Base-by-base conservation (phyloP, 2,797 vertebrate species). In the Gymnodraco acuticeps region DNA sequence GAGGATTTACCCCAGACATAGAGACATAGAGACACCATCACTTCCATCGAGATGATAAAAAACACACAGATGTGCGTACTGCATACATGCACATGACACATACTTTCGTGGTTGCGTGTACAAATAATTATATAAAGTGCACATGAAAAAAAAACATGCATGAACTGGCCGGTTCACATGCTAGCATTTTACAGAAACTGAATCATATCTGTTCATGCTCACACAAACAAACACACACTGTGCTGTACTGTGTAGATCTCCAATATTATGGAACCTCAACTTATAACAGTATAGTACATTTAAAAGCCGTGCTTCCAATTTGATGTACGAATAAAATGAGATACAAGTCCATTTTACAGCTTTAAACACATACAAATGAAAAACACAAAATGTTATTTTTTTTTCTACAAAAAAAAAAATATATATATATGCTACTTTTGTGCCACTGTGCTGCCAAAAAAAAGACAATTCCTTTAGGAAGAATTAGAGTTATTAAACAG, bases 1-100 rank as follows among this genome's bases (percentile, higher is more conserved):
- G 84, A 86, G 82, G 83, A 90, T 89, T 91, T 90, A 81, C 74
- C 64, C 60, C 52, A 77, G 78, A 79, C 82, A 83, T 27, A 27
- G 23, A 27, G 75, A 77, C 64, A 83, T 64, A 72, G 67, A 89
- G 80, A 91, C 90, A 89, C 82, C 83, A 78, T 85, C 73, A 62
- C 80, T 80, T 87, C 83, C 70, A 76, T 13, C 11, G 53, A 45
- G 74, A 79, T 54, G 76, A 70, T 75, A 31, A 72, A 81, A 75
- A 85, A 74, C 33, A 70, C 33, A 74, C 64, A 70, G 27, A 82
- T 17, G 56, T 45, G 66, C 50, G 54, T 31, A 19, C 56, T 78
- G 58, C 52, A 78, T 73, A 70, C 60, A 68, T 70, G 64, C 60
- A 75, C 61, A 71, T 75, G 61, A 76, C 64, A 73, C 45, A 65